A percentile compares a stretch with the other conserved stretches of the same genome.
phyloP scores from a whole-genome alignment of 2,888 invertebrate species.

The Mesoligia furuncula region DNA sequence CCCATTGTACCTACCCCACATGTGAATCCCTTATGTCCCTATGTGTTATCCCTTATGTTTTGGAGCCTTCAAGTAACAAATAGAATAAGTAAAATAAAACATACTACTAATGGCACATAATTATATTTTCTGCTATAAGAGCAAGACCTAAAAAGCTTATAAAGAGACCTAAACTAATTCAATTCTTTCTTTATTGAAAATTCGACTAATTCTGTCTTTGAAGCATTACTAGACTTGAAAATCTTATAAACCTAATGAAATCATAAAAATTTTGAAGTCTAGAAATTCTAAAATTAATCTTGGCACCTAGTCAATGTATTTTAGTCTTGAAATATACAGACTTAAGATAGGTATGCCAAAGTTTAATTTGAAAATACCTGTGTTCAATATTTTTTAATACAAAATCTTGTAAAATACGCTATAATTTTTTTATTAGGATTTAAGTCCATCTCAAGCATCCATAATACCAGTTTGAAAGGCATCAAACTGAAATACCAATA shows the following conservation, averaged over 20 bases:
- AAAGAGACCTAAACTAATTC: not conserved
- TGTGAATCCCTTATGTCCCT: not conserved
- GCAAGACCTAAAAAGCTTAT: not conserved
- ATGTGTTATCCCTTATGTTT: no score
- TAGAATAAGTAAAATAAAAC: not conserved
- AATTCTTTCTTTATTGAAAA: conserved; percentile 14
- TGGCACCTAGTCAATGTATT: not conserved
- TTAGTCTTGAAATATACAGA: not conserved
- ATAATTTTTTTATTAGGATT: no score
- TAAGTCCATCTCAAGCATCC: not conserved
- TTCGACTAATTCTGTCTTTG: not conserved
- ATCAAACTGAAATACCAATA: not conserved
- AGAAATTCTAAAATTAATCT: not conserved
- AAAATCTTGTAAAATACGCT: no score
- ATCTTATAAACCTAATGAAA: conserved; percentile 2
- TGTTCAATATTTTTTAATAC: no score
- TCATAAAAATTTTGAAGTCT: not conserved
- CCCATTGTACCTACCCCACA: not conserved
- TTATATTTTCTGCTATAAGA: not conserved
- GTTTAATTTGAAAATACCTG: no score
- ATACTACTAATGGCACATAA: not conserved
- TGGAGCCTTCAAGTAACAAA: not conserved
- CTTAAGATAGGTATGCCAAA: no score
- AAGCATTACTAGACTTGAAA: not conserved
- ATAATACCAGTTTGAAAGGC: not conserved